A percentile compares a stretch with the other conserved stretches of the same genome.
phyloP scores from a whole-genome alignment of 2,113 vertebrate genomes.

The Nothoprocta perdicaria region DNA sequence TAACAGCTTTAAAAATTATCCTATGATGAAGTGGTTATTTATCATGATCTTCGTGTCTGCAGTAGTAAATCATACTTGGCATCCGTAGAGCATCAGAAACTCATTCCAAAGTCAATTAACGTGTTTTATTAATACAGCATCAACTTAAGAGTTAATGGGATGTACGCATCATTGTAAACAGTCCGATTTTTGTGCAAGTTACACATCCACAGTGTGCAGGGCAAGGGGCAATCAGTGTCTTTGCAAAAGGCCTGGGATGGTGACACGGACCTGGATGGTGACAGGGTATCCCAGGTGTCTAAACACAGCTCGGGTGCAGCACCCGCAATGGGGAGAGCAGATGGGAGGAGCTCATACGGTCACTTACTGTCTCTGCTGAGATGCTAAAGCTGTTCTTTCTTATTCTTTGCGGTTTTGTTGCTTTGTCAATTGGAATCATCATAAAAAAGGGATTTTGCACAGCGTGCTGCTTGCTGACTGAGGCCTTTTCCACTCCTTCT shows the following conservation, averaged over 20 bases:
- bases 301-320: neutral
- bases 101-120: constrained; percentile 1
- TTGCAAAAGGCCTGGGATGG: neutral
- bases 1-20: neutral
- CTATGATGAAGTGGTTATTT: neutral
- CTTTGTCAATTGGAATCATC: neutral
- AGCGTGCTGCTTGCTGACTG: neutral
- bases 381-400: neutral
- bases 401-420: neutral
- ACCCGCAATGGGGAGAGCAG: accelerated
- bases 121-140: neutral
- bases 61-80: constrained; percentile 8
- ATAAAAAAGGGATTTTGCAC: neutral
- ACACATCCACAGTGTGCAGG: neutral
- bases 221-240: neutral
- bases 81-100: neutral
- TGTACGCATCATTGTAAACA: neutral
- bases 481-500: neutral
- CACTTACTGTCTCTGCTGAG: neutral
- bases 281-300: accelerated
- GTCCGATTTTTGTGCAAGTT: neutral
- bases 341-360: accelerated
- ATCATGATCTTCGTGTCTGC: neutral
- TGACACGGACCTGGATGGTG: neutral
- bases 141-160: neutral